A percentile compares a stretch with the other conserved stretches of the same genome.
Evolutionary conservation across 2,888 invertebrate genomes (phyloP).

Genomic region (Drosophila prolongata): DNA sequence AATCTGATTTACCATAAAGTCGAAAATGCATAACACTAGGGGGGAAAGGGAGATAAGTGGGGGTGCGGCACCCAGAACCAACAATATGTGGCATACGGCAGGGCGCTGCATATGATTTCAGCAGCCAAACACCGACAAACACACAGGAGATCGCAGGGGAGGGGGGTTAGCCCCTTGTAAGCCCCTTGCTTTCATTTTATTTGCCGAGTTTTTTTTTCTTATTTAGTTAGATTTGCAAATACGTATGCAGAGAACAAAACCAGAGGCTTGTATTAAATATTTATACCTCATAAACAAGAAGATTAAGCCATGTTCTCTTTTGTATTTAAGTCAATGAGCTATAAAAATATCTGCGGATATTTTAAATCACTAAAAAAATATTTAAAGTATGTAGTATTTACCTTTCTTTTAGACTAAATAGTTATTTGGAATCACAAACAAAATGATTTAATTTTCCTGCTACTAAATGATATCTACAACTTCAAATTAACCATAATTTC

Average conservation of each 20-base stretch:
- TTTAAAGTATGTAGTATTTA: too few species aligned
- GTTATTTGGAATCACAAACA: too few species aligned
- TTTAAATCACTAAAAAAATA: too few species aligned
- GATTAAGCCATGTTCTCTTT: too few species aligned
- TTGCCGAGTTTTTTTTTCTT: slow-evolving; percentile 45
- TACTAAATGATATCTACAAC: too few species aligned
- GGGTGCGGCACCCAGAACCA: slow-evolving; percentile 2
- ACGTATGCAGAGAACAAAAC: slow-evolving; percentile 13
- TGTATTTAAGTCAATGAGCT: too few species aligned
- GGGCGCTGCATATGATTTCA: slow-evolving; percentile 46
- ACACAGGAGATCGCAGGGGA: not conserved
- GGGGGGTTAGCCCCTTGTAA: slow-evolving; percentile 14
- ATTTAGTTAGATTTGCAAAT: slow-evolving; percentile 46
- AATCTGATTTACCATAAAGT: slow-evolving; percentile 69
- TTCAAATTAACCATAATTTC: too few species aligned
- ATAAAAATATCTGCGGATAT: too few species aligned
- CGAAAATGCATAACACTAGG: slow-evolving; percentile 51
- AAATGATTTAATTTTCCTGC: too few species aligned
- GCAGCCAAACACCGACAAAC: slow-evolving; percentile 46
- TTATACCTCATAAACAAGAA: not conserved
- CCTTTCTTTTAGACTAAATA: too few species aligned
- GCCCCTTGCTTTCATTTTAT: slow-evolving; percentile 38
- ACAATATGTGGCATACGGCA: slow-evolving; percentile 46
- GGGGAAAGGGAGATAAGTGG: not conserved
- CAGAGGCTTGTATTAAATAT: not conserved